Conservation (phyloP, 1,140 invertebrate species). For the Nylanderia fulva region DNA sequence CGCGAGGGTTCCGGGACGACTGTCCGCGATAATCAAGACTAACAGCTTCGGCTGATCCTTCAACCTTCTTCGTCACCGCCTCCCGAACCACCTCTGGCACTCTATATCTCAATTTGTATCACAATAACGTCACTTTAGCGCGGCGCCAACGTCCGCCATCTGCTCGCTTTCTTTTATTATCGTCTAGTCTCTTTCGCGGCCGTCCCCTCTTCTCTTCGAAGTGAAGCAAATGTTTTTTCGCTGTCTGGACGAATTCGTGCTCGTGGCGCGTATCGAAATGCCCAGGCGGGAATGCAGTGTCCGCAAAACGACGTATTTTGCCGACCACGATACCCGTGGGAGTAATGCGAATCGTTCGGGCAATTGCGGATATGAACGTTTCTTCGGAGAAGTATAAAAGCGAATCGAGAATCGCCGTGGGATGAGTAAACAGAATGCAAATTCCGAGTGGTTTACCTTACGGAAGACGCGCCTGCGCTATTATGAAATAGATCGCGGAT, state of each 20-base stretch:
- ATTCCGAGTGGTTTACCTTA: constrained; percentile 14
- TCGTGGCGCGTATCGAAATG: constrained; percentile 59
- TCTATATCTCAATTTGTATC: constrained; percentile 85
- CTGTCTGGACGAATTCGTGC: constrained; percentile 55
- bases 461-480: background rate
- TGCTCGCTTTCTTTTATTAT: constrained; percentile 59
- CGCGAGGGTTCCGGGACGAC: constrained; percentile 77
- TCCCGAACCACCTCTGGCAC: constrained; percentile 74
- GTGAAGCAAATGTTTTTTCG: background rate
- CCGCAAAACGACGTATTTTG: constrained; percentile 67
- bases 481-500: constrained; percentile 27
- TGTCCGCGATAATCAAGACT: constrained; percentile 85
- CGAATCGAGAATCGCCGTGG: constrained; percentile 51
- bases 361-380: constrained; percentile 54
- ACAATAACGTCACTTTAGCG: constrained; percentile 83
- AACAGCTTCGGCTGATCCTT: constrained; percentile 84
- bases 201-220: background rate
- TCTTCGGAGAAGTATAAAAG: constrained; percentile 58
- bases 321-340: constrained; percentile 65
- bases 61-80: constrained; percentile 81
- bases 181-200: constrained; percentile 17
- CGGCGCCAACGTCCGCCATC: constrained; percentile 66
- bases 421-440: constrained; percentile 64
- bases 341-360: constrained; percentile 65
- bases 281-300: constrained; percentile 22